Conservation (phyloP, 2,113 vertebrate species). For the Clinocottus analis region DNA sequence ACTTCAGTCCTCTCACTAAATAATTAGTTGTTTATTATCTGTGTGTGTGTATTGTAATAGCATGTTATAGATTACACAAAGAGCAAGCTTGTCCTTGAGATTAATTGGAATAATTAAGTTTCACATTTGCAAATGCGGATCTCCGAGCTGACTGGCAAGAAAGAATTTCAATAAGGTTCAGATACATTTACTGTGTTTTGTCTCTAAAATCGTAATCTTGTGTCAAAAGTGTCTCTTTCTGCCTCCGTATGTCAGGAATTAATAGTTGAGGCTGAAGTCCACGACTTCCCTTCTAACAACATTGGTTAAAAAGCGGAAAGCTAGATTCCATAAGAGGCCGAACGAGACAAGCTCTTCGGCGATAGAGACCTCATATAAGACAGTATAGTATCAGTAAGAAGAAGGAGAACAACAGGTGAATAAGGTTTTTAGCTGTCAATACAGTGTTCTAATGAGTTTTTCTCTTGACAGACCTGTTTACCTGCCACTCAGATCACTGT, state of each 20-base stretch:
- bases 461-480: constrained; percentile 88
- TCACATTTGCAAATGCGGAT: neutral
- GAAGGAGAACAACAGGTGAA: neutral
- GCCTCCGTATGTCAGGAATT: neutral
- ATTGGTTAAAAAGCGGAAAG: neutral
- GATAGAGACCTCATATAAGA: neutral
- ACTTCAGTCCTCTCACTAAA: neutral
- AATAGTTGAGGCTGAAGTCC: neutral
- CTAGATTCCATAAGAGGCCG: neutral
- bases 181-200: neutral
- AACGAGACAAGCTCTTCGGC: neutral
- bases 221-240: neutral
- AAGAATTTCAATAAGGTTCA: neutral
- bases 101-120: neutral
- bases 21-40: neutral
- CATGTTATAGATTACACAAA: neutral
- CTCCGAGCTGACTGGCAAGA: neutral
- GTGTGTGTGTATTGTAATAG: neutral
- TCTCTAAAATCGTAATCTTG: neutral
- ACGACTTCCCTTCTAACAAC: neutral
- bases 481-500: constrained; percentile 90
- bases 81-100: neutral
- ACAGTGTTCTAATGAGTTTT: constrained; percentile 11
- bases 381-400: neutral
- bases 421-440: neutral